Evolutionary conservation across 2,113 vertebrate genomes (phyloP).

Genomic region (Pitta sordida): DNA sequence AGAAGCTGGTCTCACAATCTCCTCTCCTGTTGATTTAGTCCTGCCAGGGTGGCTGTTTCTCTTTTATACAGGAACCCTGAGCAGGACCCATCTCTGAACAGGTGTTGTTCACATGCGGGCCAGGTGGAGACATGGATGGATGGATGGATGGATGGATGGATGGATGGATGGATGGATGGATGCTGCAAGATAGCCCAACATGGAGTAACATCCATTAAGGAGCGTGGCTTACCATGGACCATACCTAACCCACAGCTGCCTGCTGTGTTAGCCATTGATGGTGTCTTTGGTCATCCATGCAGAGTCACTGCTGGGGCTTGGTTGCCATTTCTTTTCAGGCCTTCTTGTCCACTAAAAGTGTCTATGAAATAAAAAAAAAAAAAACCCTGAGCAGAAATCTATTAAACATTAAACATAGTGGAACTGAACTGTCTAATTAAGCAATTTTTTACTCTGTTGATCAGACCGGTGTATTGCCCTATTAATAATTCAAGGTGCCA

Average conservation of each 20-base stretch:
- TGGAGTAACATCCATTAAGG: background rate
- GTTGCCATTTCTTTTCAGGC: background rate
- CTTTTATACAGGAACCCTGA: too few species aligned
- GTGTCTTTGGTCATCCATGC: fast-evolving
- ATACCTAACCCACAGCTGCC: fast-evolving
- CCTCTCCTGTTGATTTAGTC: background rate
- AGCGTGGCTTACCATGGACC: background rate
- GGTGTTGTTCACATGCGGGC: fast-evolving
- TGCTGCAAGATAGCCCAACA: background rate
- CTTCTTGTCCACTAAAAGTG: background rate
- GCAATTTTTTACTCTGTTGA: background rate
- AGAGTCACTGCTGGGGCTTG: too few species aligned
- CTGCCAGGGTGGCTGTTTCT: background rate
- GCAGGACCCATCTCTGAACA: fast-evolving
- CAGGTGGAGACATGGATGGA: background rate
- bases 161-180: too few species aligned
- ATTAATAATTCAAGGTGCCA: background rate
- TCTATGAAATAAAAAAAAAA: background rate
- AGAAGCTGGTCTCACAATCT: background rate
- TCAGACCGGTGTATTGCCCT: background rate
- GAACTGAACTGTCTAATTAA: background rate
- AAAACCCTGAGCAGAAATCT: background rate
- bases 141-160: too few species aligned
- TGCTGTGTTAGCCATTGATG: fast-evolving
- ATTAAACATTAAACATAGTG: background rate